These are phyloP conservation scores for Mionectes olivaceus DNA, from an alignment of 2,797 vertebrate species.

Conservation along the genomic window DNA sequence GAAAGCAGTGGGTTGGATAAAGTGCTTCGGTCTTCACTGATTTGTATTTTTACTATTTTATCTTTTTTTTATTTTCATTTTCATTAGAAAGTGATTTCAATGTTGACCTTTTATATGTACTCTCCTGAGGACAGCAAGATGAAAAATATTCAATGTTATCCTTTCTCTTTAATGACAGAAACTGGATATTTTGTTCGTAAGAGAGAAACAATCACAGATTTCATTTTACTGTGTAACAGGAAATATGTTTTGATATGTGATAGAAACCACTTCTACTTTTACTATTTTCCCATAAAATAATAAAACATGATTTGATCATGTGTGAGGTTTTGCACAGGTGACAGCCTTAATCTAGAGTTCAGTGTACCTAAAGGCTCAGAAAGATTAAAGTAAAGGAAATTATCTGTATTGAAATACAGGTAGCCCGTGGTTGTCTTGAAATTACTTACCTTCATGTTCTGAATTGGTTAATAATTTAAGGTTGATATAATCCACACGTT, in stretches of 20 bases:
- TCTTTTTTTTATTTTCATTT: background rate
- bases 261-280: background rate
- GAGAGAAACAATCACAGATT: background rate
- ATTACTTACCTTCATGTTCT: background rate
- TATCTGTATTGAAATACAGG: background rate
- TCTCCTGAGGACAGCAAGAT: background rate
- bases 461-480: background rate
- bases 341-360: background rate
- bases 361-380: background rate
- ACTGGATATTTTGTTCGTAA: background rate
- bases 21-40: background rate
- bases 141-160: background rate
- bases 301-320: background rate
- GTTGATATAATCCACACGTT: background rate
- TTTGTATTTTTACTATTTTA: constrained; percentile 9
- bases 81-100: background rate
- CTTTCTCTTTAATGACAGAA: background rate
- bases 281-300: background rate
- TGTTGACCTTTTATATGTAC: background rate
- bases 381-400: background rate
- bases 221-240: background rate
- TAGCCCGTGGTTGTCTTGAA: background rate
- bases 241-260: background rate
- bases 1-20: background rate
- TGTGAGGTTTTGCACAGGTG: background rate